Evolutionary conservation across 2,888 invertebrate genomes (phyloP), one percentile per base, ranked within the genome.

Genomic region (Zhengitettix transpicula): DNA sequence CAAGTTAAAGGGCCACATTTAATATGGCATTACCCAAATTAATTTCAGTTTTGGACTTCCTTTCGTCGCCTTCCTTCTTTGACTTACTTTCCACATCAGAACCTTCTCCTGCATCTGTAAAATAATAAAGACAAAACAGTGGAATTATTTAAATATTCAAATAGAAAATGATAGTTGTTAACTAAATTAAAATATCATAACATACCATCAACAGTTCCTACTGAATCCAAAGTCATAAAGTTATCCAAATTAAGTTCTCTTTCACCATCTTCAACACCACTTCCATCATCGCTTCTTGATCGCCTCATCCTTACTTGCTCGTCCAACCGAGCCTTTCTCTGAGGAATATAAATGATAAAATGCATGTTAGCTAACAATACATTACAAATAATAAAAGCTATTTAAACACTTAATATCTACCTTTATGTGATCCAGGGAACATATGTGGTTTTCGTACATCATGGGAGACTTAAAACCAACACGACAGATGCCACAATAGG

Each of bases 191-290:
- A 47, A 14, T 62, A 63, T 56, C 40, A 60, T 63, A 64, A 64
- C 71, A 74, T 75, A 82, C 84, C 86, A 73, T 89, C 89, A 40
- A 87, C 86, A 72, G 89, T 89, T 10, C 90, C 90, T 42, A 90
- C 87, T 5, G 90, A 89, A 73, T 91, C 90, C n/a, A 91, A 80
- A 1, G 90, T 89, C 78, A 89, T 86, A 69, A 89, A 90, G 69
- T 89, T 88, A 65, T 89, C 89, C 65, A 90, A 76, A 74, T 88
- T 86, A 9, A 86, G 81, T 70, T 85, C 84, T 72, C 84, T 84
- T 56, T 80, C 81, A 65, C 84, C 83, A 17, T 65, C 67, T 42
- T 64, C 66, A 15, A 63, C 58, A 9, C 66, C 63, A 55, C 64
- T 63, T 17, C 63, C 65, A 16, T 61, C 63, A 28, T 64, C 64